phyloP scores from a whole-genome alignment of 2,888 invertebrate species.

The Nebria salina region DNA sequence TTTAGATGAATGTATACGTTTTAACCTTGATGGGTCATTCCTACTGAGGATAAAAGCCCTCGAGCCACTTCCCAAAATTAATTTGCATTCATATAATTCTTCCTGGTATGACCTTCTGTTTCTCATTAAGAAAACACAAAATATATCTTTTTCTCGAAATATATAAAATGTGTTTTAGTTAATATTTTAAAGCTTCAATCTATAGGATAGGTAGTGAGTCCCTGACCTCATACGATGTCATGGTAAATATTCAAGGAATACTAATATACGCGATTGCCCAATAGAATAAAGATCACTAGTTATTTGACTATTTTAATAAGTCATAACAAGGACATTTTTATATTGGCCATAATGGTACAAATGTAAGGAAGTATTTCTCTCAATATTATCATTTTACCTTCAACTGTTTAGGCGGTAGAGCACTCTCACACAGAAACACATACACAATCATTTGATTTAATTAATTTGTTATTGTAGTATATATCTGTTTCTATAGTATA shows the following conservation, averaged over 20 bases:
- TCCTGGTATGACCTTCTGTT: slow-evolving; percentile 1
- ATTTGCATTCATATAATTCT: background rate
- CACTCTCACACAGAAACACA: no score
- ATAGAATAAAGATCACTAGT: background rate
- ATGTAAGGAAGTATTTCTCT: no score
- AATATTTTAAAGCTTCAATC: background rate
- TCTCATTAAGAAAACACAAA: background rate
- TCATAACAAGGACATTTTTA: no score
- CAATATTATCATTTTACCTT: no score
- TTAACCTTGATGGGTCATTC: background rate
- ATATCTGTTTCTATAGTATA: no score
- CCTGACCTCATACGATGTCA: background rate
- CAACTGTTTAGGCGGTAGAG: no score
- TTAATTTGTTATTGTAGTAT: no score
- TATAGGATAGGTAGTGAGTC: background rate
- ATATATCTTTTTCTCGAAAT: background rate
- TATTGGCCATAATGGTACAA: no score
- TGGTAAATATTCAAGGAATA: background rate
- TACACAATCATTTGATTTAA: no score
- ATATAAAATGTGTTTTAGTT: background rate
- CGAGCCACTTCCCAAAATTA: background rate
- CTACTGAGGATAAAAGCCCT: background rate
- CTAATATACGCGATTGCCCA: background rate
- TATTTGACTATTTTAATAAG: no score
- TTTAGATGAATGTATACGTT: background rate